These are phyloP conservation scores for Antitype chi DNA, from an alignment of 2,888 invertebrate species.

Conservation along the genomic window DNA sequence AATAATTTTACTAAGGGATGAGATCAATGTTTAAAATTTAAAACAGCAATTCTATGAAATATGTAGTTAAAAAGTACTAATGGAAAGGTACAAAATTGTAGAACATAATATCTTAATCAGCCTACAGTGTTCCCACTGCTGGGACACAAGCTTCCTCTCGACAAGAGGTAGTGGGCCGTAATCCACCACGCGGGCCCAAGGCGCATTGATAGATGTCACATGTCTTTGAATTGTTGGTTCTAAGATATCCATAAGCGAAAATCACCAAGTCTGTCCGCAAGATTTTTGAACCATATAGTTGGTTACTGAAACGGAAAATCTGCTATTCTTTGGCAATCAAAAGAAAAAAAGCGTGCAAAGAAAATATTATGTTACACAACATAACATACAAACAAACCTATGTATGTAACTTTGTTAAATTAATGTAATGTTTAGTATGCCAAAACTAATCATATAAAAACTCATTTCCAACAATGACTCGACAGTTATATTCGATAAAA, in stretches of 20 bases:
- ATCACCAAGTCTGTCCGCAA: not conserved
- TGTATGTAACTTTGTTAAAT: not conserved
- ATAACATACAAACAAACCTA: not conserved
- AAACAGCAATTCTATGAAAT: not conserved
- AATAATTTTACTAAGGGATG: not conserved
- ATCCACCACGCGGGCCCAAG: too few species aligned
- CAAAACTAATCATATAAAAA: conserved; percentile 21
- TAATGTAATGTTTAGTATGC: not conserved
- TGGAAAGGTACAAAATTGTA: too few species aligned
- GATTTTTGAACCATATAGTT: not conserved
- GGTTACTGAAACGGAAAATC: not conserved
- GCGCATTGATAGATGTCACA: too few species aligned
- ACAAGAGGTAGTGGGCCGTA: too few species aligned
- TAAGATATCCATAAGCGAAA: too few species aligned
- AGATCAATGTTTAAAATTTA: not conserved
- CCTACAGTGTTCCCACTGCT: too few species aligned
- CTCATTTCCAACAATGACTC: conserved; percentile 10
- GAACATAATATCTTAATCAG: too few species aligned
- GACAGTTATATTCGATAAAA: conserved; percentile 21
- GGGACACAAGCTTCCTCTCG: too few species aligned
- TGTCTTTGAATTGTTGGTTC: too few species aligned
- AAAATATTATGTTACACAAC: not conserved
- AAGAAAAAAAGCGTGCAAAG: not conserved
- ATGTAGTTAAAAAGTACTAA: not conserved
- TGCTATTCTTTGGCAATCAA: not conserved